Conservation (phyloP, 2,797 vertebrate genomes). For the Bovichtus variegatus region DNA sequence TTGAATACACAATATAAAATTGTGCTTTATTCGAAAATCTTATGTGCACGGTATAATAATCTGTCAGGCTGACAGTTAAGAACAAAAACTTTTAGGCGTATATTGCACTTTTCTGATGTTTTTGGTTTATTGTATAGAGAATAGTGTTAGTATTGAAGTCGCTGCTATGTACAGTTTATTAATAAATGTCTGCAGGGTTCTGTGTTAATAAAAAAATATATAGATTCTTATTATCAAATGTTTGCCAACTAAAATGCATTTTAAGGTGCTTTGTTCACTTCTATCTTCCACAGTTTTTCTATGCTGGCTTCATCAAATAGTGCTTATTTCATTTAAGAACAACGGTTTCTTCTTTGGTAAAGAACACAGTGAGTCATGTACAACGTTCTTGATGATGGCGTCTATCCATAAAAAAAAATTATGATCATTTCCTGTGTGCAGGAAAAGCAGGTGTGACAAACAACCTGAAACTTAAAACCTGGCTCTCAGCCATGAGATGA, state of each 20-base stretch:
- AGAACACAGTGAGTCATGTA: not conserved
- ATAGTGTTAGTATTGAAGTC: not conserved
- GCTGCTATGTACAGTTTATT: not conserved
- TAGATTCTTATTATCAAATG: not conserved
- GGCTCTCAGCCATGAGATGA: not conserved
- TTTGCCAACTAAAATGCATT: not conserved
- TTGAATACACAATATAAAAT: not conserved
- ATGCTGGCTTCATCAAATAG: not conserved
- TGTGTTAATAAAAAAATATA: not conserved
- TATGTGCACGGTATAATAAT: not conserved
- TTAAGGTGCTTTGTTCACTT: not conserved
- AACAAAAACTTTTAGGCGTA: not conserved
- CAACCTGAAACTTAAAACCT: slow-evolving; percentile 8
- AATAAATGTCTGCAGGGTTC: not conserved
- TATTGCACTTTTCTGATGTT: not conserved
- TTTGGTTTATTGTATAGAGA: not conserved
- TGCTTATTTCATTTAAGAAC: not conserved
- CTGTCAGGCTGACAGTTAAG: not conserved
- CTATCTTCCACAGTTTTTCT: not conserved
- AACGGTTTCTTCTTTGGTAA: not conserved
- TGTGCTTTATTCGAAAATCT: accelerated
- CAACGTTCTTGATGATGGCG: not conserved
- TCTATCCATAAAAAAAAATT: not conserved
- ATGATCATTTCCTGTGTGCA: not conserved
- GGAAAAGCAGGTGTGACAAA: not conserved